Base-by-base conservation (phyloP, 2,797 vertebrate genomes). In the Poeciliopsis presidionis region DNA sequence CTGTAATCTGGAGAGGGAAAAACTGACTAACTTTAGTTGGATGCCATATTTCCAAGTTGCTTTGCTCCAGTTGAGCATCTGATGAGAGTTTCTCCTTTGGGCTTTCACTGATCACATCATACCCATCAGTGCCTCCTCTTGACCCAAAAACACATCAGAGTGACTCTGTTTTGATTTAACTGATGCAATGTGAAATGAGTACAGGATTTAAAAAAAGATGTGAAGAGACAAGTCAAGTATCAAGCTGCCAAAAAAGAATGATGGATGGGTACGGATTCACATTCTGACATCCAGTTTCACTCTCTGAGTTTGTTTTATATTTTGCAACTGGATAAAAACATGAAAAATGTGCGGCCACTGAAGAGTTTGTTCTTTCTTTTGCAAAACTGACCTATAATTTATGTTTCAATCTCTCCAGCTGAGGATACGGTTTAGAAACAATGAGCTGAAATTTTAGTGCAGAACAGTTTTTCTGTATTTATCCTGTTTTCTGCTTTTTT, bases 51-150 rank as follows among this genome's bases (percentile, higher is more conserved):
- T 87, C 76, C 74, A 61, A 81, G 81, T 77, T 84, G 81, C 79
- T 85, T 78, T 88, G 90, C 87, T 91, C 89, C 86, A 89, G 72
- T 88, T 90, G 75, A 82, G 78, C 70, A 86, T 51, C 73, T 81
- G 75, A 78, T 84, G 78, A 86, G 25, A 63, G 80, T 65, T 76
- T 81, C 78, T 87, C 74, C 70, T 81, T 77, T 78, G 77, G 46
- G 0, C 59, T 49, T 36, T 33, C 43, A 41, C 30, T 59, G 76
- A 89, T 86, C 78, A 80, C 55, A 74, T 79, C 77, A 79, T 75
- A 86, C 70, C 75, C 77, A 49, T 59, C 49, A 12, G 79, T 67
- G 72, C 79, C 51, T 83, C 80, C 55, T 49, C 39, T 74, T 90
- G 87, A 91, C 90, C 90, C 84, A 88, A 49, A 89, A 86, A 77